Evolutionary conservation across 2,888 invertebrate genomes (phyloP).

Genomic region (Escarpia spicata): DNA sequence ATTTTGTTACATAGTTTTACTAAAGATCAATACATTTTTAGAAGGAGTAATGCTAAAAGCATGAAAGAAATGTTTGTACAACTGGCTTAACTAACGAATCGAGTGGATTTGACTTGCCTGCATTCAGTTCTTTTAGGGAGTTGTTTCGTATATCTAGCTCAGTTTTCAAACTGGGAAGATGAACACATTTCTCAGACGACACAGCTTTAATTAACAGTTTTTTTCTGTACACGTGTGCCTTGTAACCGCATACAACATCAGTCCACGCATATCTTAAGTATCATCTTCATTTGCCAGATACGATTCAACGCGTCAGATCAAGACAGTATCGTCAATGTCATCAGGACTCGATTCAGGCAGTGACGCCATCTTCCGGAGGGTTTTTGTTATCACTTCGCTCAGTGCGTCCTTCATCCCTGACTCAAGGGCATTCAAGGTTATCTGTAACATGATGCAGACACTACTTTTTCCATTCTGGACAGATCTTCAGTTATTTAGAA

Average conservation of each 20-base stretch:
- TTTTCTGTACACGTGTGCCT: neutral
- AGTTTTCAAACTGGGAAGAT: neutral
- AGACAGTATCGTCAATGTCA: constrained; percentile 89
- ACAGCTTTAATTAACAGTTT: neutral
- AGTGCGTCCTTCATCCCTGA: constrained; percentile 89
- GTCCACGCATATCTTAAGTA: neutral
- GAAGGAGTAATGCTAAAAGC: no score
- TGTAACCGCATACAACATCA: neutral
- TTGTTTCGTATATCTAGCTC: neutral
- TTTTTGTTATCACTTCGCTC: constrained; percentile 88
- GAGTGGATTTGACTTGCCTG: neutral
- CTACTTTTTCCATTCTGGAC: neutral
- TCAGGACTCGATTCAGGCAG: constrained; percentile 83
- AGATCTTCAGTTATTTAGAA: neutral
- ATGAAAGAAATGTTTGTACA: neutral
- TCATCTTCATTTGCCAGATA: neutral
- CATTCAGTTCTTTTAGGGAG: neutral
- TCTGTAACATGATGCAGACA: constrained; percentile 68
- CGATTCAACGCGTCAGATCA: constrained; percentile 58
- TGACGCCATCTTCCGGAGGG: constrained; percentile 80
- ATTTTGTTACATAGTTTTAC: no score
- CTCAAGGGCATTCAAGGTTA: constrained; percentile 81
- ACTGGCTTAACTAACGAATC: neutral
- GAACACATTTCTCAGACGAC: neutral
- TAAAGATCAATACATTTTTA: no score